A percentile compares a stretch with the other conserved stretches of the same genome.
phyloP scores from a whole-genome alignment of 2,113 vertebrate genomes.

The Fulmarus glacialis region DNA sequence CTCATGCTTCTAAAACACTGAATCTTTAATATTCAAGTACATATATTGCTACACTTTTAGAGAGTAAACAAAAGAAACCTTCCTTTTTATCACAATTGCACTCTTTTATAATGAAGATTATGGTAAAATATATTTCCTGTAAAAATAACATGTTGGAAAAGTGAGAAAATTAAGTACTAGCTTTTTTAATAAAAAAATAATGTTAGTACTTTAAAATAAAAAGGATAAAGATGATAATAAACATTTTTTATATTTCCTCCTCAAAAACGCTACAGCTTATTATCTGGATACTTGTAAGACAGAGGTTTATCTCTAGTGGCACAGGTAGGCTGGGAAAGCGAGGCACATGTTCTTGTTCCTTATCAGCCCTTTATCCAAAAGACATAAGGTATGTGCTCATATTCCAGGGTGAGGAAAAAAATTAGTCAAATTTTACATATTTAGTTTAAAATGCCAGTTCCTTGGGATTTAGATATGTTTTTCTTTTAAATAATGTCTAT shows the following conservation, averaged over 20 bases:
- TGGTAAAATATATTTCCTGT: not conserved
- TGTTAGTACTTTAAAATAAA: not conserved
- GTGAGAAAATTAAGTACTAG: not conserved
- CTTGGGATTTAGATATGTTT: not conserved
- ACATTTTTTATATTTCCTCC: not conserved
- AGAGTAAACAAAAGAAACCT: not conserved
- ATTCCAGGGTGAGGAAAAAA: not conserved
- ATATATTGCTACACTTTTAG: not conserved
- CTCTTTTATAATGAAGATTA: not conserved
- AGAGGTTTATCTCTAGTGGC: not conserved
- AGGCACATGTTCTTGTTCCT: not conserved
- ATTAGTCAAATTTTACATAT: not conserved
- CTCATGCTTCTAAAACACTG: not conserved
- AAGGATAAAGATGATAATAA: not conserved
- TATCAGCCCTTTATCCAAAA: not conserved
- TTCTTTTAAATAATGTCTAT: not conserved
- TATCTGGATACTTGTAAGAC: not conserved
- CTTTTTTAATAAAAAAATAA: not conserved
- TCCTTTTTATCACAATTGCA: not conserved
- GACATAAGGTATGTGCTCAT: not conserved
- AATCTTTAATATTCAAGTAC: not conserved
- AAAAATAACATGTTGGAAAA: not conserved
- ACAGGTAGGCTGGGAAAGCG: not conserved
- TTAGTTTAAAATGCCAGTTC: not conserved
- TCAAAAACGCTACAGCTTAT: rapidly evolving